Evolutionary conservation across 1,140 invertebrate genomes (phyloP).

Genomic region (Pteromalus puparum): DNA sequence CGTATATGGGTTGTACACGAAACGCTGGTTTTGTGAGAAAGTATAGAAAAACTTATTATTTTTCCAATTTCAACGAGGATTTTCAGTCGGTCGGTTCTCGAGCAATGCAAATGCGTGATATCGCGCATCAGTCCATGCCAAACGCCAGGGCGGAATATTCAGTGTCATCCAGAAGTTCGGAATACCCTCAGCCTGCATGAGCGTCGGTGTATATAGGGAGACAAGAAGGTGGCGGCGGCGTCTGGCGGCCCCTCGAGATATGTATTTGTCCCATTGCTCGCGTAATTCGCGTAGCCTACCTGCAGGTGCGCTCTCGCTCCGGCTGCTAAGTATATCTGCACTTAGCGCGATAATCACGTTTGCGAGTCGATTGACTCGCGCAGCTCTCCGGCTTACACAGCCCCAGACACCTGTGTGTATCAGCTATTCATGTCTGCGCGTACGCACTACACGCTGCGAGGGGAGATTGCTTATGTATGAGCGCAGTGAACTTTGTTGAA

Average conservation of each 20-base stretch:
- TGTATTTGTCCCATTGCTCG: not conserved
- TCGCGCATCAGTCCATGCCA: too few relatives aligned
- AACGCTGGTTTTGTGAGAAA: not conserved
- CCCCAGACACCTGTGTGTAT: not conserved
- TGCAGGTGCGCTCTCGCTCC: not conserved
- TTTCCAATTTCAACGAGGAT: too few relatives aligned
- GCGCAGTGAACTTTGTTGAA: too few relatives aligned
- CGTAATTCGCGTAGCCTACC: not conserved
- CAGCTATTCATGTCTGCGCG: not conserved
- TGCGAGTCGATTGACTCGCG: slow-evolving; percentile 20
- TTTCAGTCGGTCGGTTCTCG: too few relatives aligned
- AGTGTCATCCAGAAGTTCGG: too few relatives aligned
- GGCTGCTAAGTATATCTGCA: not conserved
- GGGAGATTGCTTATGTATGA: too few relatives aligned
- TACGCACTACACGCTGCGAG: too few relatives aligned
- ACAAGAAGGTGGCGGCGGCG: not conserved
- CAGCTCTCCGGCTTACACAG: not conserved
- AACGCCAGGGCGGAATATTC: too few relatives aligned
- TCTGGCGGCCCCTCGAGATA: not conserved
- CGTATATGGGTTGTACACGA: not conserved
- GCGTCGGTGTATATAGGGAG: not conserved
- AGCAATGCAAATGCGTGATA: too few relatives aligned
- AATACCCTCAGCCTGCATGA: too few relatives aligned
- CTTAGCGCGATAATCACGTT: slow-evolving; percentile 20
- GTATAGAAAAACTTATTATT: not conserved